Percentiles rank a stretch among this genome's conserved stretches.
These are phyloP conservation scores for Scaeva pyrastri DNA, from an alignment of 2,888 invertebrate genomes.

Conservation along the genomic window DNA sequence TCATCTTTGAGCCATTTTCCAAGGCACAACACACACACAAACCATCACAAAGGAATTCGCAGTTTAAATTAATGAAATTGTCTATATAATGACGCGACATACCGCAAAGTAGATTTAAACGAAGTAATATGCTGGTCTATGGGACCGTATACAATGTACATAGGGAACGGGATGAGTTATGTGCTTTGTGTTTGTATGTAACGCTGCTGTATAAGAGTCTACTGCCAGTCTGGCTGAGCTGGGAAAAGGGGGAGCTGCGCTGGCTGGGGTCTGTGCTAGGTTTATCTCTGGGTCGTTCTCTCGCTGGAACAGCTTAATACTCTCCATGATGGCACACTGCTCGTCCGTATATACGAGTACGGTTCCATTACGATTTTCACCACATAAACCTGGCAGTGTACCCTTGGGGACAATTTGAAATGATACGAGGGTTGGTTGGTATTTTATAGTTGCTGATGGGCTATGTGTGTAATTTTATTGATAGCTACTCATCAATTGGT, in stretches of 20 bases:
- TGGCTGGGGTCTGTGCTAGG: too few species aligned
- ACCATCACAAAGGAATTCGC: slow-evolving; percentile 53
- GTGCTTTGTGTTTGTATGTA: not conserved
- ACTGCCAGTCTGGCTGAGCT: slow-evolving; percentile 12
- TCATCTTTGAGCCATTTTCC: slow-evolving; percentile 11
- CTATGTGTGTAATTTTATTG: slow-evolving; percentile 74
- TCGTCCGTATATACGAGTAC: slow-evolving; percentile 43
- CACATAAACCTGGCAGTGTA: slow-evolving; percentile 70
- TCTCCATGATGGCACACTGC: not conserved
- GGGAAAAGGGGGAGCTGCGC: too few species aligned
- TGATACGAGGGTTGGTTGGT: slow-evolving; percentile 63
- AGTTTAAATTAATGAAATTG: slow-evolving; percentile 75
- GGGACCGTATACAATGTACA: slow-evolving; percentile 23
- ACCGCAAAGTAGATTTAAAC: slow-evolving; percentile 73
- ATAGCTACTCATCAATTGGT: slow-evolving; percentile 76
- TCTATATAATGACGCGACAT: slow-evolving; percentile 72
- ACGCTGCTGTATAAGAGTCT: slow-evolving; percentile 7
- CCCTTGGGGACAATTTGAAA: slow-evolving; percentile 72
- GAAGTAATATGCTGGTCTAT: slow-evolving; percentile 75
- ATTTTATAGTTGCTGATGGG: slow-evolving; percentile 71
- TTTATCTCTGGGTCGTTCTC: slow-evolving; percentile 1
- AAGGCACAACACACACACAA: not conserved
- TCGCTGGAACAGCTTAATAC: slow-evolving; percentile 49
- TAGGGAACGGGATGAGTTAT: not conserved
- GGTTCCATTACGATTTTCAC: slow-evolving; percentile 67